These are phyloP conservation scores for Ammospiza caudacuta DNA, from an alignment of 2,113 vertebrate species.

Conservation along the genomic window DNA sequence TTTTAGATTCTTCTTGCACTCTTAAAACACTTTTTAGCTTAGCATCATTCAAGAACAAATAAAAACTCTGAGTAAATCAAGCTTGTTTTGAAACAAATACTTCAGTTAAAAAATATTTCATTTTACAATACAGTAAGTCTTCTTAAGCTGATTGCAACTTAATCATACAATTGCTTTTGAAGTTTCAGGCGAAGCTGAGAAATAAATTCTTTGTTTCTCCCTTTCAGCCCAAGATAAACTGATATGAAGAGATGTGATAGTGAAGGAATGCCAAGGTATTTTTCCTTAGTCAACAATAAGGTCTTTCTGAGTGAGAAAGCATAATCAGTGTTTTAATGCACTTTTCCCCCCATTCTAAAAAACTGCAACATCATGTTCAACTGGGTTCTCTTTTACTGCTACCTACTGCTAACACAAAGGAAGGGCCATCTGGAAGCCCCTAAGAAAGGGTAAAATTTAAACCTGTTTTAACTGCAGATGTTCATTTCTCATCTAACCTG, in stretches of 20 bases:
- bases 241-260: slow-evolving; percentile 25
- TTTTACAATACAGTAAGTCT: not conserved
- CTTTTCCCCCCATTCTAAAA: not conserved
- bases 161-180: slow-evolving; percentile 14
- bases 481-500: not conserved
- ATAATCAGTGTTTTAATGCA: not conserved
- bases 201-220: slow-evolving; percentile 35
- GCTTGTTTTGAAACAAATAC: not conserved
- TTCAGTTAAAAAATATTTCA: not conserved
- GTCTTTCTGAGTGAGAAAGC: slow-evolving; percentile 19
- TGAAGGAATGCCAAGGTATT: not conserved
- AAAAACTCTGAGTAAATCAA: not conserved
- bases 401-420: not conserved
- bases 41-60: not conserved
- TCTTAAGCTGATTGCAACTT: slow-evolving; percentile 5
- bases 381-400: not conserved
- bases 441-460: not conserved
- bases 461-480: not conserved
- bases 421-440: not conserved
- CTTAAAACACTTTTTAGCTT: not conserved
- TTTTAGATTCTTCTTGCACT: not conserved
- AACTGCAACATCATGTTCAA: not conserved
- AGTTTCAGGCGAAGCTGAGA: slow-evolving; percentile 31
- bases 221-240: not conserved
- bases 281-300: slow-evolving; percentile 28